Base-by-base conservation (phyloP, 2,888 invertebrate genomes). In the Asteroscopus sphinx region DNA sequence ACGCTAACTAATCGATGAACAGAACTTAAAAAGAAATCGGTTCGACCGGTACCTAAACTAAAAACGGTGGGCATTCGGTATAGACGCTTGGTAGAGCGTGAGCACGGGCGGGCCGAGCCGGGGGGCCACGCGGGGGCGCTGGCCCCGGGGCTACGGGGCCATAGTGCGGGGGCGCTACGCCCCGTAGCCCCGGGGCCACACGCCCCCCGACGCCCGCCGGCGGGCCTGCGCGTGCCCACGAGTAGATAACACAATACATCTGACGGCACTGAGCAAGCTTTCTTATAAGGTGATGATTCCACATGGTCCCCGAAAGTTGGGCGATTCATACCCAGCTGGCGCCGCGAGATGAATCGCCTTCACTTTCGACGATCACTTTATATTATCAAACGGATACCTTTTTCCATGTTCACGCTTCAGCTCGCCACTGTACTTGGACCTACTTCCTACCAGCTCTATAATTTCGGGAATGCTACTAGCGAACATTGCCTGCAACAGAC, bases 381-480 rank as follows among this genome's bases (percentile, higher is more conserved):
- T 86, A 92, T 86, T 76, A 83, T 91, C 87, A 93, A 92, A 91
- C 88, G 89, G 95, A 96, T 97, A 99, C 99, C 99, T 98, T 97
- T 99, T 98, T 96, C 99, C 99, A 95, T 98, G 98, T 96, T 99
- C 99, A 95, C 98, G 98, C 96, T 99, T 99, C 96, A 98, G 99
- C 95, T 98, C 98, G 95, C 99, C 99, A 96, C 98, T 98, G 96
- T 99, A 99, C 96, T 99, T 99, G 96, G 99, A 98, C 95, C 99
- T 97, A 96, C 98, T 98, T 95, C 99, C 99, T 96, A 99, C 98
- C 96, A 99, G 98, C 96, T 99, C 99, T 96, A 98, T 99, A 96
- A 99, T 99, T 97, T 99, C 99, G 95, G 99, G 99, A 95, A 99
- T 98, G 97, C 98, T 99, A 97, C 98, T 99, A 96, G 99, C 99